Evolutionary conservation across 2,113 vertebrate species (phyloP).

Genomic region (Falco punctatus): DNA sequence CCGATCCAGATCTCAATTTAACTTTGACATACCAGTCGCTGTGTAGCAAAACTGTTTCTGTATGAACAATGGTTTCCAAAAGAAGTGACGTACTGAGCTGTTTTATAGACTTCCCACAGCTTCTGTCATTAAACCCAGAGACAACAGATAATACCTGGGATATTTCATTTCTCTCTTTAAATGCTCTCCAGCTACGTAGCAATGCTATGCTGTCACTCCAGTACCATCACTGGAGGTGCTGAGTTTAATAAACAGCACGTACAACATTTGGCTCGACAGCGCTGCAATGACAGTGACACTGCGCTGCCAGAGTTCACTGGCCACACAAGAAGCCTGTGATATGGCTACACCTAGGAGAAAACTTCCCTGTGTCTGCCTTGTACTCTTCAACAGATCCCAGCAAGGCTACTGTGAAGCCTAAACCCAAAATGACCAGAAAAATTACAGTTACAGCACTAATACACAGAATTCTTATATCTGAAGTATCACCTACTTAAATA

Average conservation of each 20-base stretch:
- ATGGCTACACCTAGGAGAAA: not conserved
- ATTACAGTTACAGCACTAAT: not conserved
- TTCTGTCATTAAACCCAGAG: conserved; percentile 27
- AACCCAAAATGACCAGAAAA: not conserved
- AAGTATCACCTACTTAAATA: not conserved
- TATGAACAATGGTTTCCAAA: conserved; percentile 19
- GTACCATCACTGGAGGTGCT: not conserved
- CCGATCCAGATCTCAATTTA: not conserved
- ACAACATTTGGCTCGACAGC: not conserved
- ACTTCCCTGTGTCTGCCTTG: not conserved
- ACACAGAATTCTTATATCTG: not conserved
- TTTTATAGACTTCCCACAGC: conserved; percentile 36
- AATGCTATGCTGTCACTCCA: not conserved
- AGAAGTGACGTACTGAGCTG: conserved; percentile 33
- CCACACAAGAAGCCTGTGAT: not conserved
- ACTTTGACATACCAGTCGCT: not conserved
- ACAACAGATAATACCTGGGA: conserved; percentile 7
- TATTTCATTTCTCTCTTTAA: not conserved
- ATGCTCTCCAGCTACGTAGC: not conserved
- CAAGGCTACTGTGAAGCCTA: not conserved
- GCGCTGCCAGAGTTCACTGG: not conserved
- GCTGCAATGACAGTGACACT: not conserved
- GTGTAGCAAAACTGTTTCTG: conserved; percentile 28
- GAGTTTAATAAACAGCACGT: not conserved
- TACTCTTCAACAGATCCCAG: not conserved